These are phyloP conservation scores for Poecilia picta DNA, from an alignment of 2,797 vertebrate genomes.

Conservation along the genomic window DNA sequence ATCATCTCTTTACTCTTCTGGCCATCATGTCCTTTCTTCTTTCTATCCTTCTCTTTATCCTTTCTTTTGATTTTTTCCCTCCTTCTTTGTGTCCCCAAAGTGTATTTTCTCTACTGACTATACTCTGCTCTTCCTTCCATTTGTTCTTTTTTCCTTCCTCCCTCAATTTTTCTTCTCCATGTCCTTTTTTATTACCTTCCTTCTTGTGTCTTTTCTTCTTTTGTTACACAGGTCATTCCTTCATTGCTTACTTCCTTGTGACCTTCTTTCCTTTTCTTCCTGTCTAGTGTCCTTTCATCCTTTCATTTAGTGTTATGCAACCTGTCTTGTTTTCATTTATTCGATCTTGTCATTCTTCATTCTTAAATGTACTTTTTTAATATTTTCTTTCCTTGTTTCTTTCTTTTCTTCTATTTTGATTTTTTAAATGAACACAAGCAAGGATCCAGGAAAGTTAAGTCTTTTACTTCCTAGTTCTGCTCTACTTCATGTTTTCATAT, in stretches of 20 bases:
- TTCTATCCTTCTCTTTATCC: neutral
- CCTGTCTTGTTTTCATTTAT: neutral
- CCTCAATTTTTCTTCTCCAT: neutral
- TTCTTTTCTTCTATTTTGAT: too few species aligned
- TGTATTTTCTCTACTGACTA: neutral
- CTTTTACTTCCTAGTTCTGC: neutral
- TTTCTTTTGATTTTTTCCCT: neutral
- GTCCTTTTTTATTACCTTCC: neutral
- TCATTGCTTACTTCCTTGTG: neutral
- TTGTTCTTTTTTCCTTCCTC: neutral
- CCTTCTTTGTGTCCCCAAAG: neutral
- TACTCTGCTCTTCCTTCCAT: neutral
- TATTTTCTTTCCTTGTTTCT: neutral
- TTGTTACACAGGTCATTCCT: neutral
- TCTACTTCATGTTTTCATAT: neutral
- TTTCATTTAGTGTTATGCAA: neutral
- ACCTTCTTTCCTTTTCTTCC: neutral
- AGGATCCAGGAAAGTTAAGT: neutral
- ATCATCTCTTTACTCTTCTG: neutral
- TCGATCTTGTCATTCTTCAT: neutral
- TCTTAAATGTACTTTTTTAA: neutral
- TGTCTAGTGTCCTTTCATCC: neutral
- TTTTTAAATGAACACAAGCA: too few species aligned
- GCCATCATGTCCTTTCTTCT: neutral
- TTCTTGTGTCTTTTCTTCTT: neutral